phyloP scores from a whole-genome alignment of 1,140 invertebrate species.

The Steinernema feltiae region DNA sequence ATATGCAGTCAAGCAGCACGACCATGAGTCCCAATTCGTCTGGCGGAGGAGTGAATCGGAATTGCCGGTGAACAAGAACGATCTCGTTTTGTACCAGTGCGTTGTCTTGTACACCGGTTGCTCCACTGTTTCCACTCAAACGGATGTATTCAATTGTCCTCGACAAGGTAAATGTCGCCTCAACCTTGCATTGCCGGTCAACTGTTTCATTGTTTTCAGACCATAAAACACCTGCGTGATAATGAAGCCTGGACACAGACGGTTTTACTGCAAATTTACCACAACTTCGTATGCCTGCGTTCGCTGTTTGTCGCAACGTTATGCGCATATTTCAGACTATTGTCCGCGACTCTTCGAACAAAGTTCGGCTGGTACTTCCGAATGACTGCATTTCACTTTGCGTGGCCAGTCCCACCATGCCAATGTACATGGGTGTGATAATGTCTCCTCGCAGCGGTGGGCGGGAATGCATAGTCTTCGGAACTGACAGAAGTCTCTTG shows the following conservation, averaged over 20 bases:
- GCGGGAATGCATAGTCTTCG: not conserved
- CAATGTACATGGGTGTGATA: constrained; percentile 3
- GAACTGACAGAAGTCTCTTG: not conserved
- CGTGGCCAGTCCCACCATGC: not conserved
- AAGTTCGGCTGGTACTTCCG: not conserved
- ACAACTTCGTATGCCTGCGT: not conserved
- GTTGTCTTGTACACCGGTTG: not conserved
- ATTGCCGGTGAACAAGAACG: not conserved
- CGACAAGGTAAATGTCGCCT: not conserved
- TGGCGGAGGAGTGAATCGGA: not conserved
- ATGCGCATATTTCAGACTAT: not conserved
- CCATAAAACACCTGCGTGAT: not conserved
- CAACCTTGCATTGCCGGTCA: too few relatives aligned
- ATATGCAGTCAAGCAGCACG: not conserved
- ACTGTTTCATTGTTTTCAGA: constrained; percentile 12
- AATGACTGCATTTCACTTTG: not conserved
- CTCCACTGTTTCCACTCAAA: not conserved
- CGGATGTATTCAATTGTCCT: not conserved
- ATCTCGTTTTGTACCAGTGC: not conserved
- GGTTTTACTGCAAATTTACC: not conserved
- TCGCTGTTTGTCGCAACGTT: not conserved
- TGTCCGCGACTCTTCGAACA: not conserved
- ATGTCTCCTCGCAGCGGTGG: not conserved
- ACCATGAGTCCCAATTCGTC: not conserved
- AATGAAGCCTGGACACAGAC: not conserved